Conservation (phyloP, 1,140 invertebrate species). For the Caenorhabditis inopinata region DNA sequence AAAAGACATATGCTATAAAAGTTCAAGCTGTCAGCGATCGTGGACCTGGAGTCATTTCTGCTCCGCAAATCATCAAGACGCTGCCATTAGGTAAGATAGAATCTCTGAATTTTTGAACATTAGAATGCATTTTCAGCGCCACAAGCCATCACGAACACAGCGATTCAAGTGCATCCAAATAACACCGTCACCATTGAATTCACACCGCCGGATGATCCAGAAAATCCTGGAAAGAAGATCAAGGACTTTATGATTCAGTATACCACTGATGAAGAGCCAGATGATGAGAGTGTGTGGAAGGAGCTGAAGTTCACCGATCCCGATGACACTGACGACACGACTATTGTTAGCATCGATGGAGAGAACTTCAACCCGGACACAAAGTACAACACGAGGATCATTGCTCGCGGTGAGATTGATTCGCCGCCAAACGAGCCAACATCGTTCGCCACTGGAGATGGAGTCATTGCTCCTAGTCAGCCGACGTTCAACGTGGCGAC, state of each 20-base stretch:
- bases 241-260: constrained; percentile 60
- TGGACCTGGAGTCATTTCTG: constrained; percentile 61
- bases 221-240: constrained; percentile 60
- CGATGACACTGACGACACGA: constrained; percentile 46
- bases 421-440: constrained; percentile 54
- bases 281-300: constrained; percentile 62
- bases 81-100: constrained; percentile 51
- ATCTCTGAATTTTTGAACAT: background rate
- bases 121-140: constrained; percentile 39
- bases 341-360: constrained; percentile 55
- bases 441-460: constrained; percentile 55
- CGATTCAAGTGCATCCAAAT: constrained; percentile 56
- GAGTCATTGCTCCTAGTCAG: constrained; percentile 61
- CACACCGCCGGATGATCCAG: constrained; percentile 59
- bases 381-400: constrained; percentile 60
- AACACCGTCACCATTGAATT: constrained; percentile 61
- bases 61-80: constrained; percentile 51
- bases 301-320: constrained; percentile 55
- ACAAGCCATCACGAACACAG: constrained; percentile 32
- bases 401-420: constrained; percentile 61
- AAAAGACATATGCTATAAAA: constrained; percentile 57
- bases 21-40: constrained; percentile 64
- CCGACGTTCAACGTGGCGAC: constrained; percentile 63
- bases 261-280: constrained; percentile 58
- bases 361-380: constrained; percentile 66